Base-by-base conservation (phyloP, 2,888 invertebrate genomes). In the Morpho achilles region DNA sequence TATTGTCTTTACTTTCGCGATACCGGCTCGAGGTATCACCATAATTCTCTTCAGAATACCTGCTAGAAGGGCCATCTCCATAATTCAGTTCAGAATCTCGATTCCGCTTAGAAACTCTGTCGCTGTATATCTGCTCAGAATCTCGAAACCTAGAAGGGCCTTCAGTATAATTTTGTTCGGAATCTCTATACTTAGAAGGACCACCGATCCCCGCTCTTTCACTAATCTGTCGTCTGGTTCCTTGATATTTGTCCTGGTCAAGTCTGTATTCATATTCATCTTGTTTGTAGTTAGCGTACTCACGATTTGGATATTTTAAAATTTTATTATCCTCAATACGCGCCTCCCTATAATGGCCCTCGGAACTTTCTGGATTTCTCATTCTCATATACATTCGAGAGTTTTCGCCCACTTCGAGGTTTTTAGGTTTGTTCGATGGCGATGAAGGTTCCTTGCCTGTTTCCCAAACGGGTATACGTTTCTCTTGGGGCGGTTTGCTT, bases 391-490 rank as follows among this genome's bases (percentile, higher is more conserved):
- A 67, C 32, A 5, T 32, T 8, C 73, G 66, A 0, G 74, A 68
- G 32, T 61, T 65, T 43, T 76, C 75, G 3, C 69, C 72, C 4
- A 60, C 48, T 47, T 81, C 77, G 1, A 67, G 57, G 39, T 62
- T 60, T 59, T 72, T 76, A 8, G 59, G 65, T 39, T 49, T 42
- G 23, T 54, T 39, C 6, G 67, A 62, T 0, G 78, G 72, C 0
- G 78, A 70, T 7, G 72, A 63, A 7, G 67, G 60, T 3, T 75
- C 74, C 49, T 72, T 69, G 61, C 71, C 69, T 0, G 67, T 66
- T 55, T 84, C 85, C 84, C 84, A 82, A 2, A 81, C 77, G 1
- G 83, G 81, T 46, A 79, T 73, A 1, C 77, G 78, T 53, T 74
- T 73, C 7, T 73, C 74, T 40, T 64, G 67, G 0, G 81, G 85